phyloP scores from a whole-genome alignment of 2,888 invertebrate genomes.

The Cephalotes varians region DNA sequence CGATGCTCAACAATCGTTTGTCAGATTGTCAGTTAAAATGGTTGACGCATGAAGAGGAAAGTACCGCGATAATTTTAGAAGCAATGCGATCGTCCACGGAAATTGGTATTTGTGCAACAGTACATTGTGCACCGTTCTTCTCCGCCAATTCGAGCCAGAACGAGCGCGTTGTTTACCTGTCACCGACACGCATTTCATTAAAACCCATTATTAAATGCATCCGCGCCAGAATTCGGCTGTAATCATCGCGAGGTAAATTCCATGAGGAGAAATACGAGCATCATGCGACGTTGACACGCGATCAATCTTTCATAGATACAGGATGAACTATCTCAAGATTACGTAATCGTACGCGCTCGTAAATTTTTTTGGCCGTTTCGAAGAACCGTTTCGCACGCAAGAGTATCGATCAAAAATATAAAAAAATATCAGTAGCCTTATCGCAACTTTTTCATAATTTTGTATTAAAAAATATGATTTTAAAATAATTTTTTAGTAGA shows the following conservation, averaged over 20 bases:
- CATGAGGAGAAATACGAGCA: not conserved
- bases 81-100: not conserved
- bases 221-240: not conserved
- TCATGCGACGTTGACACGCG: not conserved
- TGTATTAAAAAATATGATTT: not conserved
- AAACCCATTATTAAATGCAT: slow-evolving; percentile 24
- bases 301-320: slow-evolving; percentile 25
- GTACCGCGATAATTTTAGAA: not conserved
- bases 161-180: not conserved
- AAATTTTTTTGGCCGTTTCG: not conserved
- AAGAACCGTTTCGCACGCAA: not conserved
- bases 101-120: not conserved
- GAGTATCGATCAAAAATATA: not conserved
- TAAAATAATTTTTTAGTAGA: not conserved
- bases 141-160: not conserved
- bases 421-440: not conserved
- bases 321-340: not conserved
- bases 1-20: not conserved
- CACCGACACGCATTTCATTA: slow-evolving; percentile 18
- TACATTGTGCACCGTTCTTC: not conserved
- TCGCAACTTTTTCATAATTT: not conserved
- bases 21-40: not conserved
- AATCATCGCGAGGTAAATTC: not conserved
- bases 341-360: not conserved
- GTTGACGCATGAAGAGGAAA: not conserved